phyloP scores from a whole-genome alignment of 1,140 invertebrate genomes.

The Lanistes nyassanus region DNA sequence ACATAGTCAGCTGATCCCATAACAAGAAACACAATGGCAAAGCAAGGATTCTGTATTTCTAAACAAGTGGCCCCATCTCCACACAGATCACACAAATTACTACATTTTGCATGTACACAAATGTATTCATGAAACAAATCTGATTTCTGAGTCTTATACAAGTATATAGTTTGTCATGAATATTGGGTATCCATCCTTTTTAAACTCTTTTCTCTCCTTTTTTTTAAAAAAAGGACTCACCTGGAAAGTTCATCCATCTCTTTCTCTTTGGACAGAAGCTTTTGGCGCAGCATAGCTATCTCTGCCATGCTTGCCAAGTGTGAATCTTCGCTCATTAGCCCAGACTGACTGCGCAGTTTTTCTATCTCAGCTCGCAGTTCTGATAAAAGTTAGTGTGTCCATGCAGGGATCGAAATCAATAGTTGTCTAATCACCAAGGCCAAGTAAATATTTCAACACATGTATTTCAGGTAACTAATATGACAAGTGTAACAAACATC shows the following conservation, averaged over 20 bases:
- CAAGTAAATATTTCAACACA: too few species aligned
- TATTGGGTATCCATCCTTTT: too few species aligned
- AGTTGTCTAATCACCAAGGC: too few species aligned
- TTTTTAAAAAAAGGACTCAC: conserved; percentile 26
- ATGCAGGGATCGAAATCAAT: too few species aligned
- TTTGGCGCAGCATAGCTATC: conserved; percentile 49
- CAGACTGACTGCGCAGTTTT: conserved; percentile 72
- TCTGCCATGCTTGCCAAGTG: conserved; percentile 57
- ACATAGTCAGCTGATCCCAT: neutral
- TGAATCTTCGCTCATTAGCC: conserved; percentile 65
- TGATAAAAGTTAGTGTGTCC: conserved; percentile 49
- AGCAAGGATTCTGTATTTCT: neutral
- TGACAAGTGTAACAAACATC: too few species aligned
- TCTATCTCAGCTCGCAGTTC: conserved; percentile 78
- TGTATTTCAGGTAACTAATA: too few species aligned
- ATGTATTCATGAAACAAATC: too few species aligned
- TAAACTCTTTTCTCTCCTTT: too few species aligned
- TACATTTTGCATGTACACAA: too few species aligned
- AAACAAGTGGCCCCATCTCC: neutral
- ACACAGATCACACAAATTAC: neutral
- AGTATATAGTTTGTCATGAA: too few species aligned
- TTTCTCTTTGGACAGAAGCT: conserved; percentile 69
- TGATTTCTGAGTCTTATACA: too few species aligned
- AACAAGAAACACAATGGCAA: neutral
- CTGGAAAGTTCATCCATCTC: conserved; percentile 73